Conservation (phyloP, 1,140 invertebrate species). For the Heliconius hewitsoni region DNA sequence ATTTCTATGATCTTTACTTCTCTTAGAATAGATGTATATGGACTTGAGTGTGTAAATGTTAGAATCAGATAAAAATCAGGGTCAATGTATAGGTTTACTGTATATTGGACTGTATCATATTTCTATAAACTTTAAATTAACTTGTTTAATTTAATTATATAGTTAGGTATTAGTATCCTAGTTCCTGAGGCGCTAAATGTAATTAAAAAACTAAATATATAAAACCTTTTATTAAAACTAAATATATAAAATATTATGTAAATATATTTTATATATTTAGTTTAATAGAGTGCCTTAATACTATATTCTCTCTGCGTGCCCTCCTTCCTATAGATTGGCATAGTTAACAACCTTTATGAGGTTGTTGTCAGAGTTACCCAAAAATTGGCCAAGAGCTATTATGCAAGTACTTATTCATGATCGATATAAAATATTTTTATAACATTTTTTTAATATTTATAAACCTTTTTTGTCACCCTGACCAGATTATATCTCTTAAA, state of each 20-base stretch:
- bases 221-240: not conserved
- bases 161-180: not conserved
- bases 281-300: not conserved
- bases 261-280: not conserved
- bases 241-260: not conserved
- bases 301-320: not conserved
- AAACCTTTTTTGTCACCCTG: no score
- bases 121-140: conserved; percentile 21
- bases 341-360: no score
- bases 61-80: conserved; percentile 29
- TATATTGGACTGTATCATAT: conserved; percentile 25
- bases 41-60: conserved; percentile 24
- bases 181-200: not conserved
- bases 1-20: not conserved
- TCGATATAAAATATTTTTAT: no score
- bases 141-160: conserved; percentile 1
- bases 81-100: conserved; percentile 5
- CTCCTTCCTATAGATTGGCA: no score
- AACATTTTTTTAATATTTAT: no score
- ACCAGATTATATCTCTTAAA: no score
- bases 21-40: not conserved
- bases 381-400: no score
- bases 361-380: no score
- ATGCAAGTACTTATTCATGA: no score
- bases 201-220: not conserved